Conservation (phyloP, 1,140 invertebrate genomes). For the Drosophila saltans region DNA sequence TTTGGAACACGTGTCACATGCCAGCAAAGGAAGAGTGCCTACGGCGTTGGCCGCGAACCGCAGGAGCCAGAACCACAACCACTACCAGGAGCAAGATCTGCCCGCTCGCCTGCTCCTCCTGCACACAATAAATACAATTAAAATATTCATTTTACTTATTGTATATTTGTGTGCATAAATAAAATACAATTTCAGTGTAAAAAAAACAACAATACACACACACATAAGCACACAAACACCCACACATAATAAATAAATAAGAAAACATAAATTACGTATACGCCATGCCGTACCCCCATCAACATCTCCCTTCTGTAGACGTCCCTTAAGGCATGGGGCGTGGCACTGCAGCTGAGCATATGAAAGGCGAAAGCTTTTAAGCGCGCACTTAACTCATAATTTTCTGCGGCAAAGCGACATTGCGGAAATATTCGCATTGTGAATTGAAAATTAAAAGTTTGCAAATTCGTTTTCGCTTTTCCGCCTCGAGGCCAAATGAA, state of each 20-base stretch:
- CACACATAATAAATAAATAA: constrained; percentile 65
- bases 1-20: constrained; percentile 66
- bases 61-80: constrained; percentile 3
- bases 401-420: constrained; percentile 37
- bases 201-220: constrained; percentile 32
- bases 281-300: constrained; percentile 24
- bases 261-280: constrained; percentile 72
- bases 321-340: constrained; percentile 26
- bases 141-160: constrained; percentile 75
- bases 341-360: constrained; percentile 48
- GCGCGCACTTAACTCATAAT: constrained; percentile 81
- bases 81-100: constrained; percentile 3
- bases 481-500: constrained; percentile 23
- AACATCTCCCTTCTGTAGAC: background rate
- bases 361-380: constrained; percentile 78
- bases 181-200: constrained; percentile 64
- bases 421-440: constrained; percentile 42
- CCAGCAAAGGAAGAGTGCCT: constrained; percentile 4
- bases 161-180: constrained; percentile 68
- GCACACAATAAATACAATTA: constrained; percentile 73
- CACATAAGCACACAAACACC: constrained; percentile 29
- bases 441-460: constrained; percentile 80
- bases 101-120: constrained; percentile 20
- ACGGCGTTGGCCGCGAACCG: constrained; percentile 5
- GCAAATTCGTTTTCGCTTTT: constrained; percentile 53